Evolutionary conservation across 1,140 invertebrate species (phyloP), one percentile per base, ranked within the genome.

Genomic region (Pachypeltis micranthus): DNA sequence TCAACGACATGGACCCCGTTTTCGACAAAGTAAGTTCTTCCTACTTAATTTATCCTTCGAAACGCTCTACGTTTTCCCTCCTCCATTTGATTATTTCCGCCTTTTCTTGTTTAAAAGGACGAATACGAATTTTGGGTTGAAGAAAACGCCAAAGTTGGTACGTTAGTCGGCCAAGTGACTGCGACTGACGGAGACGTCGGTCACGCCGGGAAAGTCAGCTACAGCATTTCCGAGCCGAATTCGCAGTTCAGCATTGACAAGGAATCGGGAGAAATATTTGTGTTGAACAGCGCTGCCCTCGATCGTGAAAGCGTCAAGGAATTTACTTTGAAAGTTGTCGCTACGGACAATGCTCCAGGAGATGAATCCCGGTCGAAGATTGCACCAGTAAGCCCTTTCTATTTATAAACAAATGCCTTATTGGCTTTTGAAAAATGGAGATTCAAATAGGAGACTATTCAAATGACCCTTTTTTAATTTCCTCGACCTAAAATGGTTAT

Each of bases 1-100:
- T 91, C 0, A 96, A 96, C 69, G 91, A 95, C 70, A 88, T 91
- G 69, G 82, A 85, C 72, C 92, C 92, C 0, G 77, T 82, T 39
- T 96, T 94, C 70, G 77, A 79, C 16, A 73, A 80, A 58, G 74
- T 74, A 68, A 63, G 23, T 61, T 21, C 31, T 7, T 39, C 34
- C n/a, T n/a, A n/a, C n/a, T 14, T 19, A 26, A n/a, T 58, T 39
- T 27, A n/a, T n/a, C n/a, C n/a, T 39, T 39, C 34, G 34, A 39
- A 39, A 10, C n/a, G 7, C n/a, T 39, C 34, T 26, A 7, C 34
- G n/a, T n/a, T 7, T n/a, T 39, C 34, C 7, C 7, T n/a, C 34
- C 34, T 39, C 7, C n/a, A 10, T 39, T 39, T n/a, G n/a, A n/a
- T 39, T 39, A 39, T n/a, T 39, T 39, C 34, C 7, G 34, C n/a